These are phyloP conservation scores for Coendou prehensilis DNA, from an alignment of 2,797 vertebrate species.

Conservation along the genomic window DNA sequence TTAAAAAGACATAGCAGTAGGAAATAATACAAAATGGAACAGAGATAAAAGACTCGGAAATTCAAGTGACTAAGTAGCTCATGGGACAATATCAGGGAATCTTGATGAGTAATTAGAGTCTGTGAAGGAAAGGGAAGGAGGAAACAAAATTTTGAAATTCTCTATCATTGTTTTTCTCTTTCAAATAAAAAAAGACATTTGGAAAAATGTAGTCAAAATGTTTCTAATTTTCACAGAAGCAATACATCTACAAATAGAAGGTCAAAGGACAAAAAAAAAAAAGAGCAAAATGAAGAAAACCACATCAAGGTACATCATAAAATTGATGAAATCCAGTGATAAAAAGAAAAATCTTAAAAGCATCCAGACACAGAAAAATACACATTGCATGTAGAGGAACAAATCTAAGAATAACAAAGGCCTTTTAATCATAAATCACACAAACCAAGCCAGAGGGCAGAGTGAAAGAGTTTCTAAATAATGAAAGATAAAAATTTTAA, in stretches of 20 bases:
- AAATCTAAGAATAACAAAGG: background rate
- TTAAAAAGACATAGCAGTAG: background rate
- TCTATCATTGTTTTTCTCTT: no score
- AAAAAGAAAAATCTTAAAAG: conserved; percentile 49
- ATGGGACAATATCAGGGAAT: background rate
- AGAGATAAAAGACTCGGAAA: background rate
- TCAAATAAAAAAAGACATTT: background rate
- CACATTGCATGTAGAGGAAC: background rate
- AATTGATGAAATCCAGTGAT: conserved; percentile 36
- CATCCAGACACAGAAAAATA: background rate
- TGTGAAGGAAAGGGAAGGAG: background rate
- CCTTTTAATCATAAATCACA: conserved; percentile 15
- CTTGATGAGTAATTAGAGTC: background rate
- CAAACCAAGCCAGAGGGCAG: background rate
- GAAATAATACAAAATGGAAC: conserved; percentile 56
- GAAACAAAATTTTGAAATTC: background rate
- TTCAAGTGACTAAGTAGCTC: background rate
- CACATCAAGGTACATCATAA: background rate
- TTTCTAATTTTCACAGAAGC: conserved; percentile 44
- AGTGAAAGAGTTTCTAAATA: background rate
- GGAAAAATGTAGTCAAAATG: background rate
- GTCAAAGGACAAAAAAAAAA: background rate
- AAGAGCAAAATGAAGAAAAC: background rate
- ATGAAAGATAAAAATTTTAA: conserved; percentile 18
- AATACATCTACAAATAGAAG: background rate